Evolutionary conservation across 2,113 vertebrate genomes (phyloP).

Genomic region (Plecturocebus donacophilus): DNA sequence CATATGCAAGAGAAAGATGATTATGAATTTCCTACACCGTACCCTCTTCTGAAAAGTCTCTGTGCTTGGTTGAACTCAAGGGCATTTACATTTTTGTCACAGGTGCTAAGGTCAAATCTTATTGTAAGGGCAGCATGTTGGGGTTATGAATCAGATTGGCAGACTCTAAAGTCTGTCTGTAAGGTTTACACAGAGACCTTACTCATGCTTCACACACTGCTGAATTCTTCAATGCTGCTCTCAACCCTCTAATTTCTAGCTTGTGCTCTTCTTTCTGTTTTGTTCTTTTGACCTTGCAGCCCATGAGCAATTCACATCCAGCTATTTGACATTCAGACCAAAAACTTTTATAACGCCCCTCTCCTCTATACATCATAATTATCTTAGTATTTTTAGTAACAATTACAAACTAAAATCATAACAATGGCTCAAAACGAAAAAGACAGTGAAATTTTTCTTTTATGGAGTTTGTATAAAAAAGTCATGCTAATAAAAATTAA

Average conservation of each 20-base stretch:
- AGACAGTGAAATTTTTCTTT: background rate
- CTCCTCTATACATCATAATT: background rate
- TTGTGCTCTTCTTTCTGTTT: background rate
- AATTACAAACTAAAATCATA: background rate
- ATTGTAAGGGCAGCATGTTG: background rate
- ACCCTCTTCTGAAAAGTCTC: background rate
- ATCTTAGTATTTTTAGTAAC: background rate
- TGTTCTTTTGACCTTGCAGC: background rate
- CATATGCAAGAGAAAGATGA: background rate
- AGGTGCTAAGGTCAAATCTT: background rate
- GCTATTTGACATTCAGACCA: background rate
- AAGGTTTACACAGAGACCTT: rapidly evolving
- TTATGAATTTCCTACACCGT: background rate
- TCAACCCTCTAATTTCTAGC: background rate
- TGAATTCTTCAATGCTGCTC: background rate
- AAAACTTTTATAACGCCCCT: background rate
- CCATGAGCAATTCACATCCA: background rate
- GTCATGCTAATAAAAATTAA: background rate
- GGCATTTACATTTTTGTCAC: background rate
- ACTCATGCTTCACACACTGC: background rate
- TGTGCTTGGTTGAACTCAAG: background rate
- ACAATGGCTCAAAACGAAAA: background rate
- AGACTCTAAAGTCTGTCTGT: background rate
- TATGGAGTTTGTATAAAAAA: background rate
- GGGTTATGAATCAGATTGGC: background rate